Percentiles rank a stretch among this genome's conserved stretches.
Conservation (phyloP, 2,888 invertebrate species). For the Phengaris alcon region DNA sequence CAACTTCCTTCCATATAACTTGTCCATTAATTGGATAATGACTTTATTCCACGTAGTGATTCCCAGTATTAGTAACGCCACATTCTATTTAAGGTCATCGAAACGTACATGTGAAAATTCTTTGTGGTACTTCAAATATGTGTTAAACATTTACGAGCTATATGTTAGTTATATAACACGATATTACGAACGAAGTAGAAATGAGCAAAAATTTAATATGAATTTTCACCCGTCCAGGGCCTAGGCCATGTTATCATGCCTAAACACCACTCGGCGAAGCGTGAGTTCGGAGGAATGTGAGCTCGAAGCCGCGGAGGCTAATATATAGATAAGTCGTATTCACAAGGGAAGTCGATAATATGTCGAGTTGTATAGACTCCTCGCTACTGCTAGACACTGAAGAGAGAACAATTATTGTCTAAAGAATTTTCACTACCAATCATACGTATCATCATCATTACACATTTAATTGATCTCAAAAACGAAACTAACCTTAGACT, state of each 20-base stretch:
- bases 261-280: too few species aligned
- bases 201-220: not conserved
- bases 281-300: too few species aligned
- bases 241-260: too few species aligned
- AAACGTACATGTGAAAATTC: not conserved
- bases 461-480: constrained; percentile 25
- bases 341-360: too few species aligned
- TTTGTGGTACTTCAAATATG: not conserved
- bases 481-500: constrained; percentile 21
- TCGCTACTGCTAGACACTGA: too few species aligned
- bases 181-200: not conserved
- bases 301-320: too few species aligned
- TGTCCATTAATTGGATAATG: not conserved
- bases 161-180: not conserved
- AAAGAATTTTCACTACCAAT: not conserved
- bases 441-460: not conserved
- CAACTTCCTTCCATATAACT: not conserved
- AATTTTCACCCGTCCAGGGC: not conserved
- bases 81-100: not conserved
- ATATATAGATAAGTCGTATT: too few species aligned
- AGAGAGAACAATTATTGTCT: not conserved
- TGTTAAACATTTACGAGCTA: not conserved
- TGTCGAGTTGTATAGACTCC: too few species aligned
- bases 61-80: not conserved
- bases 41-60: not conserved